Evolutionary conservation across 92 coral and sea anemone genomes (phyloP).

Genomic region (Hydrozoanthus gracilis): DNA sequence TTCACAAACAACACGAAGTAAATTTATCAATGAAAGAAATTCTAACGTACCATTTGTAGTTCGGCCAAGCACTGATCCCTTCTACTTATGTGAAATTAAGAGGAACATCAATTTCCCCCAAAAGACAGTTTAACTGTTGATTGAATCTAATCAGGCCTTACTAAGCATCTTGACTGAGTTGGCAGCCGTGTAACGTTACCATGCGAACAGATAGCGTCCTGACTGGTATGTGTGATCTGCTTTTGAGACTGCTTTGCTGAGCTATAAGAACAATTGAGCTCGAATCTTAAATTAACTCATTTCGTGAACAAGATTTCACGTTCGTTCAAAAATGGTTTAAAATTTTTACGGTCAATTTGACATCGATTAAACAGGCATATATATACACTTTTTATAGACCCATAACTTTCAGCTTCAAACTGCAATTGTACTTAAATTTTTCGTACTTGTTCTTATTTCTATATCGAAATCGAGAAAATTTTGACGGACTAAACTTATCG

Average conservation of each 20-base stretch:
- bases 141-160: too few species aligned
- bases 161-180: too few species aligned
- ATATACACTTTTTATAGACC: neutral
- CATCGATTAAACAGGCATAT: slow-evolving; percentile 4
- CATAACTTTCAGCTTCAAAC: neutral
- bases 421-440: neutral
- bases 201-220: neutral
- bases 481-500: too few species aligned
- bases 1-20: too few species aligned
- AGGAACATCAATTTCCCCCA: too few species aligned
- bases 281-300: neutral
- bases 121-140: too few species aligned
- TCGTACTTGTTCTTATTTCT: too few species aligned
- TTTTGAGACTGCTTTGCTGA: slow-evolving; percentile 8
- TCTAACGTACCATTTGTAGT: too few species aligned
- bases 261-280: slow-evolving; percentile 2
- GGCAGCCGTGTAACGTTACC: neutral
- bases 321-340: neutral
- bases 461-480: too few species aligned
- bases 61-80: too few species aligned
- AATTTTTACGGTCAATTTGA: slow-evolving; percentile 6
- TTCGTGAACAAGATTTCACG: slow-evolving; percentile 2
- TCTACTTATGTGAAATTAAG: too few species aligned
- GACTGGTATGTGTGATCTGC: slow-evolving; percentile 7
- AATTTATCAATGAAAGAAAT: too few species aligned